Conservation (phyloP, 2,113 vertebrate species). For the Cyprinodon brontotheroides region DNA sequence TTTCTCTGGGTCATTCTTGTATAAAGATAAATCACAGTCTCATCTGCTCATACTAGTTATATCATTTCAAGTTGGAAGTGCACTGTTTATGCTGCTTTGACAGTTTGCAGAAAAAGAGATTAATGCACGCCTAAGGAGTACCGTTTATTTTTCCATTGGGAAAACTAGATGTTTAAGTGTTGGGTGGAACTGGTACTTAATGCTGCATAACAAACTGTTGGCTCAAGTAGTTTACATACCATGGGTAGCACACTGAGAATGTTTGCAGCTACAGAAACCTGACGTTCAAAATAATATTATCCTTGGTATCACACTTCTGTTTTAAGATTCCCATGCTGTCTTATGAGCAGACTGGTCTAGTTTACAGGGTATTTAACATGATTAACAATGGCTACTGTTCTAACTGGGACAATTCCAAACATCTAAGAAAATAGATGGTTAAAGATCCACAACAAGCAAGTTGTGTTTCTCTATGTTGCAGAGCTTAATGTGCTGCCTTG, state of each 20-base stretch:
- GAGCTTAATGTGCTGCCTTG: not conserved
- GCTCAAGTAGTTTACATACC: not conserved
- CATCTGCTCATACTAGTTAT: too few relatives aligned
- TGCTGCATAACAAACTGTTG: not conserved
- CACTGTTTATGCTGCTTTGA: constrained; percentile 10
- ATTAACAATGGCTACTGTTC: too few relatives aligned
- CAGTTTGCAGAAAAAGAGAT: constrained; percentile 14
- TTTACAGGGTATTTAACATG: not conserved
- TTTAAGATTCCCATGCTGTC: not conserved
- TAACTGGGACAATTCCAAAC: too few relatives aligned
- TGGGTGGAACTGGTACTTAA: not conserved
- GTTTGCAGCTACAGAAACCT: not conserved
- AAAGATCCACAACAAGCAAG: not conserved
- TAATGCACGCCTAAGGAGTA: constrained; percentile 1
- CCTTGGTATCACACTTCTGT: not conserved
- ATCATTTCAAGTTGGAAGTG: too few relatives aligned
- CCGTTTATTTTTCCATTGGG: constrained; percentile 39
- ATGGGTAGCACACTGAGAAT: not conserved
- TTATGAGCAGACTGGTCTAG: not conserved
- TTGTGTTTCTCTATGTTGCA: not conserved
- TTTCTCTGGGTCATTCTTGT: too few relatives aligned
- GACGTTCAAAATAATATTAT: not conserved
- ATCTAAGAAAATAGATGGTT: too few relatives aligned
- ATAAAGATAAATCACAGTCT: too few relatives aligned
- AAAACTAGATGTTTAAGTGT: not conserved